Evolutionary conservation across 2,113 vertebrate species (phyloP), one percentile per base, ranked within the genome.

Genomic region (Hippocampus zosterae): DNA sequence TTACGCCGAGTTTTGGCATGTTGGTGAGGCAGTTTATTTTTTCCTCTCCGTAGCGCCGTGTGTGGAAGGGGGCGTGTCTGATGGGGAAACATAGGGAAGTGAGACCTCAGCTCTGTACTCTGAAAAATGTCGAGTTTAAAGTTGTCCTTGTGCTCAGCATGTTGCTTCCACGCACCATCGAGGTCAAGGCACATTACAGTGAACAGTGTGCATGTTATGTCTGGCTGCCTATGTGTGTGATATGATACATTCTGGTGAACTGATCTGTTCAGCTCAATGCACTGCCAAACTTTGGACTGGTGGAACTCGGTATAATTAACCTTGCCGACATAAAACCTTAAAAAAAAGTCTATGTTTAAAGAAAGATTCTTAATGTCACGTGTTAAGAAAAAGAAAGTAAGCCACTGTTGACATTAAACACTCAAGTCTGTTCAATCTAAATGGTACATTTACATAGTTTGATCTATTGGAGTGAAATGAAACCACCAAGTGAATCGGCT

Each of bases 41-140:
- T 1, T n/a, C 59, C 3, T 25, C 57, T 76, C 70, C 19, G 48
- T 27, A 56, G 84, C 76, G 84, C 79, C 27, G 84, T 37, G 33
- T 88, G 85, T 82, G 86, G 84, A 87, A 81, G 84, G 88, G 86
- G 88, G 88, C 81, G 88, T 90, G 88, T 88, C 88, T 16, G 52
- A 37, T 19, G 65, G 65, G 69, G 13, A 52, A 63, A 62, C 67
- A 21, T 65, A 68, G 69, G 64, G 73, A 85, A 86, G 76, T 78
- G 64, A 82, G 60, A 75, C 41, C 40, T 27, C 42, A 53, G 62
- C 42, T 12, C 29, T 67, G 66, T 68, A 48, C 68, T 70, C 46
- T 52, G 21, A 71, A 50, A 69, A 61, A 55, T 73, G 29, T 67
- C 57, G 19, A 42, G 25, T 78, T 75, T 71, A 9, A 78, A 63